Base-by-base conservation (phyloP, 2,113 vertebrate genomes). In the Crotalus viridis region DNA sequence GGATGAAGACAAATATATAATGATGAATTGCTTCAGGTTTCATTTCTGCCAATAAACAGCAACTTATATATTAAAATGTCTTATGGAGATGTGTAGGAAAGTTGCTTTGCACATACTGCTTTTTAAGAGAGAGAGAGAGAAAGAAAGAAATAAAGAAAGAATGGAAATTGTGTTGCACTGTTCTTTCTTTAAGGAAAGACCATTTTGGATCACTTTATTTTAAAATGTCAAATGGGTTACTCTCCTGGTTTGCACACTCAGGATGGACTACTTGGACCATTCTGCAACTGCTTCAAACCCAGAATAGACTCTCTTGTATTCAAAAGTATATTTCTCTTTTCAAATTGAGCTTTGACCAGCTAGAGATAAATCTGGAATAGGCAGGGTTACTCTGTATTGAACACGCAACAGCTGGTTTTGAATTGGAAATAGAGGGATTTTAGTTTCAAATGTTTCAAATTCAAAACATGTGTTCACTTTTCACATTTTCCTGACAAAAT, bases 1-100 rank as follows among this genome's bases (percentile, higher is more conserved):
- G 96, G 96, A 94, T 61, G n/a, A 93, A 95, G 93, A 95, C 94
- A 92, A 95, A 95, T 94, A 95, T 94, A 88, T 64, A 94, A 96
- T 94, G 89, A 96, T 94, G 28, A 87, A 94, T 95, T 94, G 91
- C 89, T 81, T 90, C 92, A 6, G 85, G 85, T 87, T 96, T 94
- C 85, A 85, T 94, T 90, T 55, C 59, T 95, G 95, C 88, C 12
- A 59, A 74, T 81, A 51, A 95, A 5, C 4, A 21, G 2, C 93
- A 94, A 93, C 89, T 89, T 89, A 48, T 86, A 89, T 59, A 89
- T 91, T 33, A 88, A 90, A 69, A 52, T 19, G 0, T 51, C 46
- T 95, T 95, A 46, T 33, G 64, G 88, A 89, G 0, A 0, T 28
- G 9, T 89, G 43, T 69, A 89, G 64, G 85, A 96, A 95, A 94